Base-by-base conservation (phyloP, 2,888 invertebrate genomes). In the Brachyptera risi region DNA sequence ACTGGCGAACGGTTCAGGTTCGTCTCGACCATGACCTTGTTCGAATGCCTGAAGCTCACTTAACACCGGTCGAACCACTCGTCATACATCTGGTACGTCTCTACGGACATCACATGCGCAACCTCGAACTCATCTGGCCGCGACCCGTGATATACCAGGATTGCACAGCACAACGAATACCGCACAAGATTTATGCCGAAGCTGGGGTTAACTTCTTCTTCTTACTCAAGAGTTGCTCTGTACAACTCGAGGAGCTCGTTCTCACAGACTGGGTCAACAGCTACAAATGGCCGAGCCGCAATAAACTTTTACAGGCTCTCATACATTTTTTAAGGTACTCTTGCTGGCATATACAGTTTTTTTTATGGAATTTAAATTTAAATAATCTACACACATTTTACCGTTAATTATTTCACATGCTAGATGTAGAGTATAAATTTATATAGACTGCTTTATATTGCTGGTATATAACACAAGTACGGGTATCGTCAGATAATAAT, bases 181-280 rank as follows among this genome's bases (percentile, higher is more conserved):
- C 24, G 7, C 73, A 73, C 15, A 70, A 73, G 26, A 23, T n/a
- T 19, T 27, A 50, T 23, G 24, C 49, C 5, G 15, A 37, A 26
- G 61, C 56, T 1, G 49, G 35, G 5, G 40, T 47, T 5, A 72
- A 75, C 24, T 76, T 74, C 62, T 70, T 78, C 9, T 69, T 72
- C 11, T 70, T 75, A 17, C 70, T 78, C 3, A 68, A 70, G 5
- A 72, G 73, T 1, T 76, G 77, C 65, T 69, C 76, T 47, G 74
- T 78, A 1, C 78, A 79, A 65, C 67, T 80, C 19, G 69, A 68
- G 26, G 71, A 71, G 62, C 69, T 80, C 40, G 71, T 74, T 65
- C 72, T 80, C 57, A 76, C 75, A 24, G 74, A 79, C 62, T 80
- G 80, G 79, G 73, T 75, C 54, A 76, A 76, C 62, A 73, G 75